phyloP scores from a whole-genome alignment of 2,797 vertebrate species.

The Acrossocheilus wenchowensis region DNA sequence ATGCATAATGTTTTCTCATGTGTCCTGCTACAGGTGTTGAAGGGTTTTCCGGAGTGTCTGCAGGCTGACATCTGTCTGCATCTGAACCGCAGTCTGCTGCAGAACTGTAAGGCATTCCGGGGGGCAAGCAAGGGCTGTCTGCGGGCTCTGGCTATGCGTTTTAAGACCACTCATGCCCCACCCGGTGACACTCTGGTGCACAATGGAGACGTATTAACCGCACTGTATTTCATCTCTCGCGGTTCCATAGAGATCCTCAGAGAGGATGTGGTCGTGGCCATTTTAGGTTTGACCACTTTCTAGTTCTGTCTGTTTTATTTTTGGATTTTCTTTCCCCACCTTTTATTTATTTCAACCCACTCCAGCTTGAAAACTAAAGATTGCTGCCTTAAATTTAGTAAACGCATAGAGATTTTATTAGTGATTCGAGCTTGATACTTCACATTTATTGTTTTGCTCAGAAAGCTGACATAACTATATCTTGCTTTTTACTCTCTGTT shows the following conservation, averaged over 20 bases:
- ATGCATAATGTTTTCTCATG: constrained; percentile 5
- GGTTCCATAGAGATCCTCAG: constrained; percentile 97
- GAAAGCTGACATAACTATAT: background rate
- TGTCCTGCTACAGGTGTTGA: constrained; percentile 84
- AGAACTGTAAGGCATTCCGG: constrained; percentile 92
- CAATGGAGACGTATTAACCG: constrained; percentile 93
- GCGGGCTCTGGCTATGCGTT: constrained; percentile 92
- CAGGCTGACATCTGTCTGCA: constrained; percentile 99
- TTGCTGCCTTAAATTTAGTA: background rate
- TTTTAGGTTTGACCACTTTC: constrained; percentile 82
- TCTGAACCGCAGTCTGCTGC: constrained; percentile 91
- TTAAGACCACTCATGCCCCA: constrained; percentile 94
- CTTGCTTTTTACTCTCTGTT: background rate
- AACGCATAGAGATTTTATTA: background rate
- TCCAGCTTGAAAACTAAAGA: background rate
- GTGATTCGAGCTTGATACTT: background rate
- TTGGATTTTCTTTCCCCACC: background rate
- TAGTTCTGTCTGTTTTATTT: constrained; percentile 12
- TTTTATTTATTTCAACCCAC: background rate
- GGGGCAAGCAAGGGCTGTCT: constrained; percentile 97
- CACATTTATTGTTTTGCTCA: background rate
- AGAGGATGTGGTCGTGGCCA: constrained; percentile 95
- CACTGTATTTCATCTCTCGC: constrained; percentile 96
- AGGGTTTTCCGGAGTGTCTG: constrained; percentile 97
- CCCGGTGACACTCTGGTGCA: constrained; percentile 97